Base-by-base conservation (phyloP, 2,113 vertebrate genomes). In the Cathartes aura region DNA sequence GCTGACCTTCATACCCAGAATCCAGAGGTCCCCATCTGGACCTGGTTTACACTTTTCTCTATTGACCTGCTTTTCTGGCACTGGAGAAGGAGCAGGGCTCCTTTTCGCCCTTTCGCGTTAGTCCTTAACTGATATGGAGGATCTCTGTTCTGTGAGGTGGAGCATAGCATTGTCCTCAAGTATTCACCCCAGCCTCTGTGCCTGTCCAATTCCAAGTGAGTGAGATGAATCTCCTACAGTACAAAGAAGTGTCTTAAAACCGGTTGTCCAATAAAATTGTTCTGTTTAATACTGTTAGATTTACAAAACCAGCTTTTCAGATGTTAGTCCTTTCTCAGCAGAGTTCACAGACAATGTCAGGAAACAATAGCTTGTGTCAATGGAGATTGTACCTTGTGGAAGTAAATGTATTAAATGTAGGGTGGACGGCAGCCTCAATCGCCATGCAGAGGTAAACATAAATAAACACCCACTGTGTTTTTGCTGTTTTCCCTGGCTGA, bases 381-480 rank as follows among this genome's bases (percentile, higher is more conserved):
- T 55, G 71, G 71, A 87, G 91, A 79, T 10, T 79, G 75, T 72
- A 88, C 53, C 56, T 90, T 74, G 50, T 87, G 84, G 40, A 76
- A 94, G 53, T 81, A 92, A 87, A 81, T 76, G 60, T 92, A 93
- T 96, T 92, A 94, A 89, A 82, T 16, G 66, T 90, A 76, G 82
- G 75, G 75, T 90, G 67, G 82, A 34, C n/a, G n/a, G 75, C 42
- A 68, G 83, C 73, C 40, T 93, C 67, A 38, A 97, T 96, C 89
- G 56, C 59, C 59, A 24, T 63, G 81, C 21, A 92, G 91, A 97
- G 81, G 95, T 87, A 96, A 97, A 98, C 53, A 84, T 94, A 96
- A 97, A 98, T 95, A 97, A 92, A 96, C 72, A 79, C 92, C 67
- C 29, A 58, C 90, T 84, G 95, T 36, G 95, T 12, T 94, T 96